phyloP scores from a whole-genome alignment of 2,797 vertebrate genomes.

The Pseudochaenichthys georgianus region DNA sequence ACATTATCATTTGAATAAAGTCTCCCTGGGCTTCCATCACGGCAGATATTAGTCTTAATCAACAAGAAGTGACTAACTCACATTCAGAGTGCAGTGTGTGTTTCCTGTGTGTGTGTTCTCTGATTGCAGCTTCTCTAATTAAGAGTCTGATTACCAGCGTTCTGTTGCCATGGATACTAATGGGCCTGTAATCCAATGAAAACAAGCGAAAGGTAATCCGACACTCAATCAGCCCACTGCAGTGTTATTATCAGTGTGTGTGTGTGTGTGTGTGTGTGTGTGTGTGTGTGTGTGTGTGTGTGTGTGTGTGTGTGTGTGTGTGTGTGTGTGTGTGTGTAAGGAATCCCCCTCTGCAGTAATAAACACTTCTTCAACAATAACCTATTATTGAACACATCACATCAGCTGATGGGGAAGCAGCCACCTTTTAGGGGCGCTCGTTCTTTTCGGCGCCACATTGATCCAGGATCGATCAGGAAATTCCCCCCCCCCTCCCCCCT shows the following conservation, averaged over 20 bases:
- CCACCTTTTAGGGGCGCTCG: not conserved
- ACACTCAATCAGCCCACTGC: constrained; percentile 66
- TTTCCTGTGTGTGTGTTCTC: too few species aligned
- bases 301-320: too few species aligned
- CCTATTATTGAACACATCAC: constrained; percentile 39
- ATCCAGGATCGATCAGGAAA: constrained; percentile 24
- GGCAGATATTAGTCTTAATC: too few species aligned
- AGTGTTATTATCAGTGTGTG: constrained; percentile 61
- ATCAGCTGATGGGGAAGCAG: constrained; percentile 26
- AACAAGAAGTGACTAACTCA: too few species aligned
- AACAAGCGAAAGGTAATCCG: constrained; percentile 57
- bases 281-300: too few species aligned
- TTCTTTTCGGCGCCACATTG: constrained; percentile 23
- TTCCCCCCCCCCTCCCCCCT: too few species aligned
- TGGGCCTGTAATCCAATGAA: constrained; percentile 68
- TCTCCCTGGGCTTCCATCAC: too few species aligned
- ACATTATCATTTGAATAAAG: too few species aligned
- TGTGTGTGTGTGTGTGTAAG: constrained; percentile 28
- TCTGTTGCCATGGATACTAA: constrained; percentile 69
- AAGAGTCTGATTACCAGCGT: constrained; percentile 67
- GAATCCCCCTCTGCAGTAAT: constrained; percentile 33
- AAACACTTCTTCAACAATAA: constrained; percentile 34
- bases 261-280: too few species aligned
- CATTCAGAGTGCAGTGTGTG: too few species aligned
- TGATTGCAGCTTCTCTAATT: constrained; percentile 66